Evolutionary conservation across 2,113 vertebrate species (phyloP), one percentile per base, ranked within the genome.

Genomic region (Mustela nigripes): DNA sequence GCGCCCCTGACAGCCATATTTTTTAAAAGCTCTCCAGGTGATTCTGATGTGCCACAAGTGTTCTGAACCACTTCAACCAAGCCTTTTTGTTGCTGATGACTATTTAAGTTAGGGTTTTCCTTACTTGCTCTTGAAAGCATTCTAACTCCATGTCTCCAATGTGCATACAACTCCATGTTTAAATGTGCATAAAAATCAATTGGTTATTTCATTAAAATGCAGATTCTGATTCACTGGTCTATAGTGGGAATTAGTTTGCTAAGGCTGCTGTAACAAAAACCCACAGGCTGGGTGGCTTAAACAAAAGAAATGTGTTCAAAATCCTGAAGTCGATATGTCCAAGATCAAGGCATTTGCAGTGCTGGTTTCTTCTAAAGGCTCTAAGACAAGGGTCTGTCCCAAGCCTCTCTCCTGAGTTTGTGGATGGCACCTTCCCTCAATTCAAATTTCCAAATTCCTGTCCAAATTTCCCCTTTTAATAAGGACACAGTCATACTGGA

Each of bases 191-290:
- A 48, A 48, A 91, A 94, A 63, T 80, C 62, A 92, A 48, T 82
- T 88, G 78, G 26, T 65, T 10, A 71, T 69, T 93, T 63, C 95
- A 33, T 91, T 83, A 83, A 97, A 92, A 79, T 67, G 58, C 2
- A 91, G 56, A 67, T 69, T 74, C 42, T 84, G 48, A 91, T 11
- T 62, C 48, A 83, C 48, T 60, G 69, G 16, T 36, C 63, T 84
- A 58, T 16, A 67, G 36, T 42, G 36, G 18, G 16, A 22, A 74
- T 62, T 3, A 83, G 21, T 89, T 93, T 91, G 26, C 24, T 50
- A 76, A 8, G 48, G 22, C 12, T 84, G 45, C 39, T 62, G 9
- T 89, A 87, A 87, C 21, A 80, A 87, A 78, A 22, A 36, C 12
- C 15, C 18, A 26, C 63, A 63, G 45, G 74, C 24, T 28, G n/a